A percentile compares a stretch with the other conserved stretches of the same genome.
These are phyloP conservation scores for Aradus depressus DNA, from an alignment of 2,888 invertebrate species.

Conservation along the genomic window DNA sequence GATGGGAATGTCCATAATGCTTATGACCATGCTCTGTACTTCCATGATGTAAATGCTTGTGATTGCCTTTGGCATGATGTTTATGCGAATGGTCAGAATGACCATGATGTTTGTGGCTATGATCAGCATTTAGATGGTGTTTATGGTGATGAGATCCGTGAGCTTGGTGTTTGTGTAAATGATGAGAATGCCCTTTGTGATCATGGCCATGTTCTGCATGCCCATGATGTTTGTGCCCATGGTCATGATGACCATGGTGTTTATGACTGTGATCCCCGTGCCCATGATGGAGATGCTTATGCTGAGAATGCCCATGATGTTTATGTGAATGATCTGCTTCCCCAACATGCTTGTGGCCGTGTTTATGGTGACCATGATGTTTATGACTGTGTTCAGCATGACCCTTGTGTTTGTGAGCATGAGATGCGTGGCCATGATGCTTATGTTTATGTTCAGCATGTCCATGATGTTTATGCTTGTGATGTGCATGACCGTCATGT, in stretches of 20 bases:
- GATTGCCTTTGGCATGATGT: slow-evolving; percentile 30
- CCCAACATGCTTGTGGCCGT: slow-evolving; percentile 24
- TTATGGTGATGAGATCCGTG: slow-evolving; percentile 29
- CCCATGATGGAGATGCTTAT: slow-evolving; percentile 28
- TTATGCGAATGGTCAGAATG: slow-evolving; percentile 29
- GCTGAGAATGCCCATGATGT: slow-evolving; percentile 24
- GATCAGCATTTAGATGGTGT: slow-evolving; percentile 27
- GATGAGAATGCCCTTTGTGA: slow-evolving; percentile 27
- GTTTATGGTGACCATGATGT: slow-evolving; percentile 24
- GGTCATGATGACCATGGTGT: slow-evolving; percentile 24
- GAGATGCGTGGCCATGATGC: slow-evolving; percentile 28
- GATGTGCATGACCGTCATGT: slow-evolving; percentile 24
- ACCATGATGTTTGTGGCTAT: slow-evolving; percentile 29
- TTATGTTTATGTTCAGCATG: slow-evolving; percentile 28
- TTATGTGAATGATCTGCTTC: slow-evolving; percentile 22
- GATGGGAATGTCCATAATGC: slow-evolving; percentile 28
- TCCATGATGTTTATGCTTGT: slow-evolving; percentile 28
- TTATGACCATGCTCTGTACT: slow-evolving; percentile 25
- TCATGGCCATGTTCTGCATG: slow-evolving; percentile 27
- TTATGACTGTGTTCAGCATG: slow-evolving; percentile 22
- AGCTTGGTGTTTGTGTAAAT: slow-evolving; percentile 29
- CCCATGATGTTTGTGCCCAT: slow-evolving; percentile 26
- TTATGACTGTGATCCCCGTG: slow-evolving; percentile 29
- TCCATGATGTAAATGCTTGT: slow-evolving; percentile 29
- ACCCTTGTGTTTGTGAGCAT: slow-evolving; percentile 26